phyloP scores from a whole-genome alignment of 2,888 invertebrate genomes.

The Oscheius sp. region DNA sequence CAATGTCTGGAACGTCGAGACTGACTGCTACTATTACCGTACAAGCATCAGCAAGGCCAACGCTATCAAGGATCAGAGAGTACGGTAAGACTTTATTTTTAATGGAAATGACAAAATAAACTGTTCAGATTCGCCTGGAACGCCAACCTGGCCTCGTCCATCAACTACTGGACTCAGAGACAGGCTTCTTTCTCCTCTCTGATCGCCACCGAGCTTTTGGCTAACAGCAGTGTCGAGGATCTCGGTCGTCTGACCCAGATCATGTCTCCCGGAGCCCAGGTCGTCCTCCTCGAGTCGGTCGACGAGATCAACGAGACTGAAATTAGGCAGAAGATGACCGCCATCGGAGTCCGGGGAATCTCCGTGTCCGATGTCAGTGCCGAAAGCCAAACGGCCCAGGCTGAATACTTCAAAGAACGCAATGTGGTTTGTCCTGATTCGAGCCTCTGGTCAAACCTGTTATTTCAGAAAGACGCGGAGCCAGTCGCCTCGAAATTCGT shows the following conservation, averaged over 20 bases:
- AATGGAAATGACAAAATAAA: conserved; percentile 8
- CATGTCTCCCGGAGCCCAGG: conserved; percentile 46
- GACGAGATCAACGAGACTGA: conserved; percentile 42
- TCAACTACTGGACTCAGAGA: conserved; percentile 54
- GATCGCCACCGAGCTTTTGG: conserved; percentile 62
- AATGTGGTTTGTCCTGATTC: conserved; percentile 28
- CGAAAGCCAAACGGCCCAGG: conserved; percentile 43
- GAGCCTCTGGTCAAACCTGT: conserved; percentile 11
- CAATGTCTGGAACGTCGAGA: conserved; percentile 69
- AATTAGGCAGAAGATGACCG: conserved; percentile 17
- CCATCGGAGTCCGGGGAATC: conserved; percentile 38
- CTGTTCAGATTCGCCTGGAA: conserved; percentile 54
- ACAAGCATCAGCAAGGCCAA: conserved; percentile 68
- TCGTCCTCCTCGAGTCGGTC: conserved; percentile 57
- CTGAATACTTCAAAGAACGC: conserved; percentile 54
- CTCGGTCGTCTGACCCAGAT: conserved; percentile 40
- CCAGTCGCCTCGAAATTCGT: conserved; percentile 38
- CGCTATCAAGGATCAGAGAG: conserved; percentile 58
- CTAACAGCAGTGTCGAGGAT: conserved; percentile 47
- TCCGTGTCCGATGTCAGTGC: conserved; percentile 50
- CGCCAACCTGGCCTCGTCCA: conserved; percentile 41
- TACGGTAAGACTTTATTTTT: conserved; percentile 47
- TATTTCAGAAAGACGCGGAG: conserved; percentile 36
- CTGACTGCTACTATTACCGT: conserved; percentile 63
- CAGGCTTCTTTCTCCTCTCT: conserved; percentile 60